Evolutionary conservation across 2,888 invertebrate species (phyloP), one percentile per base, ranked within the genome.

Genomic region (Drosophila buzzatii): DNA sequence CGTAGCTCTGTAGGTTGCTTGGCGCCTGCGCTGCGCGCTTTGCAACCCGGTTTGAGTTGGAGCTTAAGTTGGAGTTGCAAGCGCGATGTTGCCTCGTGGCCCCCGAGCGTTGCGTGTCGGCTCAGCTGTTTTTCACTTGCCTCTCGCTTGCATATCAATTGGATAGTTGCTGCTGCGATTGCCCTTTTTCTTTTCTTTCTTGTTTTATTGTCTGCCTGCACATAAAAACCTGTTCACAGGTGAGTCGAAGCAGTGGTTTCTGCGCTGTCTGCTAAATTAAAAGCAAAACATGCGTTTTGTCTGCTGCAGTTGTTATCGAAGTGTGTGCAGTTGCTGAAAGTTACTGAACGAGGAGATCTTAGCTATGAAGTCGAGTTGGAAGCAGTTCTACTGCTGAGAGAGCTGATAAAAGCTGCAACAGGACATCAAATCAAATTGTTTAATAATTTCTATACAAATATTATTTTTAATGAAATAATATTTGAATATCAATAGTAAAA

Each of bases 211-310:
- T 6, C 7, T 35, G 67, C 56, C 37, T 71, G 70, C 62, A 59
- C 47, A 62, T 9, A 41, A 73, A 81, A 83, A 85, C 85, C 86
- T 71, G 88, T 85, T 81, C 72, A 44, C 70, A 70, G 74, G 78
- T 56, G 74, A 74, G 64, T 41, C 57, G 42, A 23, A 44, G 53
- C 56, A 62, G 73, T 44, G 59, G 56, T 72, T 84, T 67, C 70
- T 76, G 68, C 70, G 63, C 67, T 61, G 69, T 49, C 77, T 69
- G 79, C 85, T 81, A 82, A 88, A 85, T 85, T 85, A 85, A 85
- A 73, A 88, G 51, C 80, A 85, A 85, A 88, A 83, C 85, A 85
- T 81, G 88, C 88, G 85, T 88, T 85, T 85, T 85, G 85, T 87
- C 75, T 76, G 85, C 74, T 62, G 33, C 52, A 65, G 66, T 75